Conservation (phyloP, 2,797 vertebrate species). For the Hipposideros larvatus region DNA sequence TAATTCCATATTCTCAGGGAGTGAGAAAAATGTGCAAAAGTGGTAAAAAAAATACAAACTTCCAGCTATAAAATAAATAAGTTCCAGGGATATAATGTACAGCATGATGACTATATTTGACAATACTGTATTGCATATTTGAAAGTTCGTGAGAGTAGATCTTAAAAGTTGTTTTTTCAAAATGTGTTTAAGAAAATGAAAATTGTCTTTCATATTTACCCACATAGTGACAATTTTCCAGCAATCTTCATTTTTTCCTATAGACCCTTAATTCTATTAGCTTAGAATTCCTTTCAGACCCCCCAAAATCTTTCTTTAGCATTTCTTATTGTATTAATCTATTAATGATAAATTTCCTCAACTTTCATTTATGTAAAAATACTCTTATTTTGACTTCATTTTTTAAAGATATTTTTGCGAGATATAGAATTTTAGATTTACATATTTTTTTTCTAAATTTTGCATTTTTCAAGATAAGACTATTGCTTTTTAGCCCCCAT, state of each 20-base stretch:
- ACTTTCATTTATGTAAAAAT: neutral
- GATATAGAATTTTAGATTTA: neutral
- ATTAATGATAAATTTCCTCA: neutral
- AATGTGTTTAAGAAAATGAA: neutral
- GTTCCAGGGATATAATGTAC: neutral
- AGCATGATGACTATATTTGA: neutral
- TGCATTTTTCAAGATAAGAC: neutral
- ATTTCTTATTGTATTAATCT: neutral
- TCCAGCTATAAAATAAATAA: neutral
- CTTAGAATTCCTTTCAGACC: neutral
- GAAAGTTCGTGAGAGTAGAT: neutral
- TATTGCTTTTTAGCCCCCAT: neutral
- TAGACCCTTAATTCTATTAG: neutral
- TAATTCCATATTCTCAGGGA: neutral
- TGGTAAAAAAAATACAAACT: neutral
- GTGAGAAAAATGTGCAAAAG: neutral
- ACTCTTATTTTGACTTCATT: neutral
- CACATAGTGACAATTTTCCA: neutral
- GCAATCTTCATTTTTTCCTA: neutral
- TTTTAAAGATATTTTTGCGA: neutral
- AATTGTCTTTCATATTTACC: neutral
- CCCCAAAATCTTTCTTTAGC: neutral
- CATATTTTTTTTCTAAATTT: neutral
- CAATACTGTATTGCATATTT: neutral
- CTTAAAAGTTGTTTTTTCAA: neutral